Evolutionary conservation across 64 coral and sea anemone species (phyloP), one percentile per base, ranked within the genome.

Genomic region (Stichodactyla mertensii): DNA sequence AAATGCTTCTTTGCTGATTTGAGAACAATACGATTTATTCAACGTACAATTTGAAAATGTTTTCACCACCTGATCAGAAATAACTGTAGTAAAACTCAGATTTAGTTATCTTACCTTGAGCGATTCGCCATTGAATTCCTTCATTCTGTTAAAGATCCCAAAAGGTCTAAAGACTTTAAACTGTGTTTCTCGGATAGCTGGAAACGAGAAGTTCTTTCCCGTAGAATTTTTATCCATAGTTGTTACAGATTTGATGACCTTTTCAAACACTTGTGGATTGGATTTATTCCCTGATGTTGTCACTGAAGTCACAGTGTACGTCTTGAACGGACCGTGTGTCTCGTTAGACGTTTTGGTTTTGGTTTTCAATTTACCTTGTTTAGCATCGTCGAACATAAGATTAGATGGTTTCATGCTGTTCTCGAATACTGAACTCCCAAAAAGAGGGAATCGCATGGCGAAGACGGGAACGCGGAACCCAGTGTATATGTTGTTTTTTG

Each of bases 251-350:
- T 96, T 89, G 12, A 93, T 77, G 22, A 89, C 66, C 54, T 96
- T 92, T 18, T 87, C 88, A 31, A 88, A 51, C 0, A 96, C 84
- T 19, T 85, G 69, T 7, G 94, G 94, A 58, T 92, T 87, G 12
- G 79, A 89, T 84, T 96, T 96, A 56, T 96, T 96, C n/a, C 87
- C 86, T n/a, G 90, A 92, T 1, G 89, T 90, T 19, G 94, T 96
- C 71, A 92, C 88, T 64, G 81, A 82, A 13, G 88, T 86, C 4
- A 96, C 77, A 0, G 87, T 96, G 82, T 96, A 96, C 7, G 94
- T 96, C 79, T 96, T 96, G 67, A 81, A 90, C 18, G 88, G 88
- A 24, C 91, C 91, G 6, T 80, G 84, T 10, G 91, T 93, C 7
- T 91, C 90, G n/a, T 96, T 96, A 6, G 86, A 90, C 11, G 91